phyloP scores from a whole-genome alignment of 1,140 invertebrate species.

The Apis florea region DNA sequence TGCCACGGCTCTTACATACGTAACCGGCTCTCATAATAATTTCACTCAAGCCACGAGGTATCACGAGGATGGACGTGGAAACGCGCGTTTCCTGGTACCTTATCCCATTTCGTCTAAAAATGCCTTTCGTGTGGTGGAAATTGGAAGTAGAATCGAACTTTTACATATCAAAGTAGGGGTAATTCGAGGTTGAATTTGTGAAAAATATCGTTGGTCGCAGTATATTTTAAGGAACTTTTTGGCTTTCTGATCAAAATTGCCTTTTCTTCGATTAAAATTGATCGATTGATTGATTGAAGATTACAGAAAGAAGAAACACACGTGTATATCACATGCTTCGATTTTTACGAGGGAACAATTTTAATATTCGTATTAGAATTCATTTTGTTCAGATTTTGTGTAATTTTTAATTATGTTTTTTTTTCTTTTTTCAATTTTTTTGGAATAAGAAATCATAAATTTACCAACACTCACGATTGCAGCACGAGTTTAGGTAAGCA shows the following conservation, averaged over 20 bases:
- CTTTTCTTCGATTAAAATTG: no score
- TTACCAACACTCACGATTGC: not conserved
- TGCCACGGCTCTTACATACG: slow-evolving; percentile 68
- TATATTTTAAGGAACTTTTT: not conserved
- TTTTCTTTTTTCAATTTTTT: no score
- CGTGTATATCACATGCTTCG: no score
- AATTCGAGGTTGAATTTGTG: not conserved
- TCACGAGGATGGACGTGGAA: slow-evolving; percentile 47
- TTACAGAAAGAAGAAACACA: no score
- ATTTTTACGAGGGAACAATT: no score
- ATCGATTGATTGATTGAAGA: no score
- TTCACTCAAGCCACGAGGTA: slow-evolving; percentile 63
- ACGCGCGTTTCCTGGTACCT: slow-evolving; percentile 62
- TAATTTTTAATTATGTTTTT: no score
- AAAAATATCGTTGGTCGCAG: not conserved
- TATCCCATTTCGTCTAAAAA: slow-evolving; percentile 19
- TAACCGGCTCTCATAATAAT: slow-evolving; percentile 75
- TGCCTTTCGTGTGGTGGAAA: not conserved
- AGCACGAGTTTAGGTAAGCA: slow-evolving; percentile 25
- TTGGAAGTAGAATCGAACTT: no score
- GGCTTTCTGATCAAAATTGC: no score
- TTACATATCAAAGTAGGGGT: no score
- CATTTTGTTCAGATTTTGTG: no score
- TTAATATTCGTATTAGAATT: no score
- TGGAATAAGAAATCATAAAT: not conserved